Conservation (phyloP, 2,797 vertebrate species). For the Smutsia temminckii region DNA sequence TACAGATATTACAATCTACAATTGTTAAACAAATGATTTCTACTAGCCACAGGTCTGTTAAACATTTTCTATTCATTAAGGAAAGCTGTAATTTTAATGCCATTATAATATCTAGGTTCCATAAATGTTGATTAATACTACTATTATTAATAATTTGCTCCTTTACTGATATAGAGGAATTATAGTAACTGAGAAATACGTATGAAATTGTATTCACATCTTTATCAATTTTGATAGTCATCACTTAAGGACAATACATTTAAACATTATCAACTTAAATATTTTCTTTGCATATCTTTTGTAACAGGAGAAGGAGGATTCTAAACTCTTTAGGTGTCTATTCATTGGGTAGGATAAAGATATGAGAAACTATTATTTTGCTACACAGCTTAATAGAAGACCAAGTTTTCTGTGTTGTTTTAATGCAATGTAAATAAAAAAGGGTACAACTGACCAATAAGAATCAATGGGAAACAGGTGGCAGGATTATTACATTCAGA, state of each 20-base stretch:
- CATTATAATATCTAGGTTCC: conserved; percentile 6
- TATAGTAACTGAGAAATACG: neutral
- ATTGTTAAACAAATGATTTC: conserved; percentile 36
- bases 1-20: conserved; percentile 19
- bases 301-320: neutral
- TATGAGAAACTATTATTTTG: conserved; percentile 8
- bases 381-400: neutral
- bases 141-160: neutral
- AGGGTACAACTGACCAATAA: neutral
- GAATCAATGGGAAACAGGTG: neutral
- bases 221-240: conserved; percentile 39
- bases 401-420: neutral
- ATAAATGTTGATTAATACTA: conserved; percentile 30
- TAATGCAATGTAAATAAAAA: neutral
- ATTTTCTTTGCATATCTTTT: neutral
- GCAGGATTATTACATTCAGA: neutral
- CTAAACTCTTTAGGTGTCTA: neutral
- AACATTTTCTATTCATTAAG: conserved; percentile 11
- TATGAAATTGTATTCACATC: conserved; percentile 5
- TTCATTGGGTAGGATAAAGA: neutral
- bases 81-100: conserved; percentile 15
- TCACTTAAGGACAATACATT: conserved; percentile 27
- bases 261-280: conserved; percentile 27
- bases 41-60: neutral
- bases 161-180: conserved; percentile 10